Base-by-base conservation (phyloP, 2,888 invertebrate genomes). In the Nomada ruficornis region DNA sequence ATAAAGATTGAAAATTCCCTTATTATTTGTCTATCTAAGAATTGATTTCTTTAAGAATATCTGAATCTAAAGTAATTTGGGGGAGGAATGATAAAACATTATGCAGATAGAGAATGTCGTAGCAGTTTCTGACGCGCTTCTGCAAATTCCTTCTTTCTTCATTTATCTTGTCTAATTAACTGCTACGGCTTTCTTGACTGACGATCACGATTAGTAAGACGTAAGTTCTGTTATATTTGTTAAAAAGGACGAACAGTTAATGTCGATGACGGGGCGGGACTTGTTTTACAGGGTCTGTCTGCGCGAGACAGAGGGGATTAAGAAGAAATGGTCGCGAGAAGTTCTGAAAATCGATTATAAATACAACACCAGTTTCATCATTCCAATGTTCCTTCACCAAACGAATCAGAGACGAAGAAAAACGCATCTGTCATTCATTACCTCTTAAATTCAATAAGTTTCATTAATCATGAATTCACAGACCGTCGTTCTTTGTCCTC, bases 241-340 rank as follows among this genome's bases (percentile, higher is more conserved):
- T 92, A 92, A 92, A 91, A 91, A 91, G 92, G 91, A 92, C 91
- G 91, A 91, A 91, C 91, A 92, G 88, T 92, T 92, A 92, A 85
- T 89, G 90, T 89, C 90, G 85, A 89, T 83, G 89, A 86, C 72
- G 84, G 82, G 83, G 80, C 50, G 83, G 82, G 82, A 79, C 59
- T 74, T 79, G 80, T 78, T 88, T 89, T 88, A 89, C 89, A 88
- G 84, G 87, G 82, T 81, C 50, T 67, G 73, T 68, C 63, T 79
- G 77, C 78, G 72, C 69, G 78, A 65, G 70, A 82, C 82, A 64
- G 74, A 79, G 77, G 70, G 73, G 74, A 62, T 85, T 68, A 75
- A 85, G 80, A 86, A 86, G 79, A 77, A 86, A 83, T 79, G 78
- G 79, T 88, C 85, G 71, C 82, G 78, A 59, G 70, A 87, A 84